Evolutionary conservation across 2,113 vertebrate genomes (phyloP).

Genomic region (Cavia aperea): DNA sequence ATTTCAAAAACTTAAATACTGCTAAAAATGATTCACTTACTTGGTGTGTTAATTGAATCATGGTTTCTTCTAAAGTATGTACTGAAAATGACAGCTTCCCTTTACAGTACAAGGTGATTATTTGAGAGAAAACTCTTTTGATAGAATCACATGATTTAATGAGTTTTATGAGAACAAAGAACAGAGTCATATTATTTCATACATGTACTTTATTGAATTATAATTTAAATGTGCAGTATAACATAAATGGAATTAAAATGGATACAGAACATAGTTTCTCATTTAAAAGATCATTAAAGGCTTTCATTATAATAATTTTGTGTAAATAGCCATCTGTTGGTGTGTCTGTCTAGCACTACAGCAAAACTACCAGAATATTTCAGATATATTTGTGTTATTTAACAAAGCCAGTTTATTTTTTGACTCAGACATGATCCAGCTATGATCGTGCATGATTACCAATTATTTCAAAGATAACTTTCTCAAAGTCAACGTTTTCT

Average conservation of each 20-base stretch:
- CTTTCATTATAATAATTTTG: constrained; percentile 10
- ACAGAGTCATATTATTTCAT: constrained; percentile 23
- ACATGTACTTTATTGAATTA: neutral
- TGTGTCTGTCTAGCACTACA: neutral
- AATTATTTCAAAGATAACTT: constrained; percentile 28
- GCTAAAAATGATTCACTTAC: neutral
- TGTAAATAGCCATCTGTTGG: neutral
- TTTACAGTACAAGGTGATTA: constrained; percentile 37
- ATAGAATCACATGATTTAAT: constrained; percentile 24
- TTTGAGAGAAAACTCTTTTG: neutral
- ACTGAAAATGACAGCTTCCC: neutral
- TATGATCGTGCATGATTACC: neutral
- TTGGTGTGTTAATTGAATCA: constrained; percentile 7
- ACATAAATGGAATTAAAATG: constrained; percentile 13
- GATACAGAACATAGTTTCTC: neutral
- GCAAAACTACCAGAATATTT: neutral
- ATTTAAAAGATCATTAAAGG: neutral
- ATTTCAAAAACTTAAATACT: neutral
- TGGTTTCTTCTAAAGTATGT: constrained; percentile 7
- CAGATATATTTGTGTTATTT: neutral
- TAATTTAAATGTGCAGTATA: constrained; percentile 30
- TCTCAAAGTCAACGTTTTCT: neutral
- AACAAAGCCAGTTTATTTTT: neutral
- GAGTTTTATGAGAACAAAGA: constrained; percentile 35
- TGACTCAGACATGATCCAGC: neutral